Base-by-base conservation (phyloP, 1,140 invertebrate species). In the Papilio dardanus region DNA sequence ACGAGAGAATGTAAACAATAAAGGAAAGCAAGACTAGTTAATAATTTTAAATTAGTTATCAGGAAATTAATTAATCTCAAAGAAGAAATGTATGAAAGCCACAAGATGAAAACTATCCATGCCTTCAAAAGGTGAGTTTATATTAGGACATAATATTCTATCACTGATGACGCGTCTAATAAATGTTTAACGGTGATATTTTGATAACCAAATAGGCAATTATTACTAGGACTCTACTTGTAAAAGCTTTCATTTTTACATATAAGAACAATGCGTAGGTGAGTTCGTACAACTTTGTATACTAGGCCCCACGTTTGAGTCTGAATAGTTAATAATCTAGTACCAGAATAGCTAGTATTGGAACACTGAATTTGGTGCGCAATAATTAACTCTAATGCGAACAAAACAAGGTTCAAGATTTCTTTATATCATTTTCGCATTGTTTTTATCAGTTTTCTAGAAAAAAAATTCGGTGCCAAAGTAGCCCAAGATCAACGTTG, bases 391-490 rank as follows among this genome's bases (percentile, higher is more conserved):
- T n/a, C 42, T 46, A 46, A 46, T 46, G n/a, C 1, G 3, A 46
- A 46, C 16, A 3, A n/a, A 5, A 3, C 42, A 46, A 46, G 42
- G 40, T 42, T 42, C 40, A 42, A 42, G 33, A 42, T 4, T 42
- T 14, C 40, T 42, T 42, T n/a, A 3, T 42, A 42, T 3, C 3
- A 2, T 4, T 12, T 16, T 19, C 6, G 10, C 24, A 30, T 30
- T 14, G 21, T 58, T 58, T 58, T 19, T 30, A 19, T 14, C n/a
- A 69, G 28, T 50, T 50, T 10, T 3, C 28, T 10, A 33, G 16
- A 54, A 71, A 71, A 71, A 69, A n/a, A n/a, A 12, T 21, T 71
- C 28, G n/a, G 30, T 69, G 28, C 42, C 14, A 62, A 40, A 71
- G 42, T 75, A 54, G 24, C 50, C 28, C 71, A 62, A 35, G 42